Conservation (phyloP, 2,797 vertebrate species). For the Enteromius thamalakanensis region DNA sequence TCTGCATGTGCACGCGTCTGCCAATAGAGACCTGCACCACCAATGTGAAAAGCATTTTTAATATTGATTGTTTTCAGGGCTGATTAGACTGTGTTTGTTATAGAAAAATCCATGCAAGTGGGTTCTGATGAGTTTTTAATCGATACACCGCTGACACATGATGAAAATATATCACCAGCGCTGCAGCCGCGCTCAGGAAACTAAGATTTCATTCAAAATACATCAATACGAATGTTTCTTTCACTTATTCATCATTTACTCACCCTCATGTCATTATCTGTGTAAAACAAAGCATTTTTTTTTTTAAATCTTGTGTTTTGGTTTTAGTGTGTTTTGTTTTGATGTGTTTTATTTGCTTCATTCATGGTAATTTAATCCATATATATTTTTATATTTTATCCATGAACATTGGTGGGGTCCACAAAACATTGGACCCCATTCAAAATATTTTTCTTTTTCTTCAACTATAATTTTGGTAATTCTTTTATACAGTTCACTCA, state of each 20-base stretch:
- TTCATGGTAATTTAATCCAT: neutral
- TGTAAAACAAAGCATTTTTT: too few relatives aligned
- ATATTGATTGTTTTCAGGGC: neutral
- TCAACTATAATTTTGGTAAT: neutral
- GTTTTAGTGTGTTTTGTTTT: neutral
- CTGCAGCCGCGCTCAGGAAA: neutral
- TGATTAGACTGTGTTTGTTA: constrained; percentile 11
- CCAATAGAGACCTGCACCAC: neutral
- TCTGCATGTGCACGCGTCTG: neutral
- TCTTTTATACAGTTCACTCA: neutral
- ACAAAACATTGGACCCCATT: neutral
- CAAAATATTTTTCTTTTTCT: neutral
- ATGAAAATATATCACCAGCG: constrained; percentile 6
- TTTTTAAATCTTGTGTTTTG: too few relatives aligned
- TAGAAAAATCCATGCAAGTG: constrained; percentile 8
- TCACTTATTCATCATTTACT: neutral
- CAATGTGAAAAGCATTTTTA: constrained; percentile 22
- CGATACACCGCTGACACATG: neutral
- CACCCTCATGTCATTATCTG: too few relatives aligned
- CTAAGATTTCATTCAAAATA: neutral
- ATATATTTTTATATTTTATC: neutral
- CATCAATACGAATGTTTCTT: neutral
- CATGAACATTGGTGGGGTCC: neutral
- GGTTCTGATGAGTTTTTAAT: neutral
- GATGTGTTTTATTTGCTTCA: neutral